Evolutionary conservation across 2,797 vertebrate species (phyloP), one percentile per base, ranked within the genome.

Genomic region (Labeo calbasu): DNA sequence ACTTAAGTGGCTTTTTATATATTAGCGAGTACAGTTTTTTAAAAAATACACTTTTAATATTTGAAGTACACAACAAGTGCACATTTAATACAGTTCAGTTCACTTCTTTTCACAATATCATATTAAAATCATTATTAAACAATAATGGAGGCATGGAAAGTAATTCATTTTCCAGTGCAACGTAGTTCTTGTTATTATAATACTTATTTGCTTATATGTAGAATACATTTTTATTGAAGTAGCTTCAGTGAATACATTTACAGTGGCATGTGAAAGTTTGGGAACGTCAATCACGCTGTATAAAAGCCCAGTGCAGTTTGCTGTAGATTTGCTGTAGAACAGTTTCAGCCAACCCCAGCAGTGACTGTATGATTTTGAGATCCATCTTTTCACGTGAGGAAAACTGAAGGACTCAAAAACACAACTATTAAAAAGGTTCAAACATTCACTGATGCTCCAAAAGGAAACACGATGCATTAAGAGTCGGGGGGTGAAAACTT

Each of bases 311-410:
- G 40, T 66, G 71, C 23, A 32, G n/a, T 73, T 84, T 43, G 21
- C 43, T 88, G 84, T 85, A 85, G 88, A 87, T 81, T 68, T 79
- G n/a, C n/a, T n/a, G 3, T 40, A 40, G 19, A 69, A 17, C 12
- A 28, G 40, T 68, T 77, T 65, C n/a, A 43, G 46, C 50, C 65
- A 23, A 17, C 32, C 32, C 32, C 32, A 36, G 32, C 32, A 5
- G 4, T 36, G 4, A 36, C 32, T 36, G 4, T 36, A 36, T 36
- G 32, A 36, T 36, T 36, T 36, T 36, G 32, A 36, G 32, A 5
- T 36, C 32, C 2, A 32, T 32, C 32, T 36, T 36, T 36, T 36
- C 32, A 36, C 32, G 32, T 36, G 32, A 36, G 32, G 32, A 36
- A 4, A 36, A 36, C 2, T 36, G 4, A 36, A 36, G 4, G 32